phyloP scores from a whole-genome alignment of 2,797 vertebrate species.

The Amblyopsis hoosieri region DNA sequence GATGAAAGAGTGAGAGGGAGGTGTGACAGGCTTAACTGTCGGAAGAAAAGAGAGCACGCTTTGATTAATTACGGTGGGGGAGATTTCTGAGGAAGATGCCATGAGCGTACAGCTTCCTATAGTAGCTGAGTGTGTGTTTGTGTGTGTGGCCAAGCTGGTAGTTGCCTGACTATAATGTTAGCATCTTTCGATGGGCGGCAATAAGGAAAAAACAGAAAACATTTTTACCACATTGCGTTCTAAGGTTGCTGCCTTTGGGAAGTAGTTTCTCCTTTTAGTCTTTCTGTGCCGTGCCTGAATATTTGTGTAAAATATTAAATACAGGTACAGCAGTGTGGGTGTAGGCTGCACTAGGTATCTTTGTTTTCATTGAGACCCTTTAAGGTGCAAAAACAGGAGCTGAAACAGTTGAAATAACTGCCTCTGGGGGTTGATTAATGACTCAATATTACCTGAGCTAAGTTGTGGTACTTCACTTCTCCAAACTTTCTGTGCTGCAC shows the following conservation, averaged over 20 bases:
- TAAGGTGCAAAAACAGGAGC: not conserved
- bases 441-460: slow-evolving; percentile 35
- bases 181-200: too few relatives aligned
- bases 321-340: not conserved
- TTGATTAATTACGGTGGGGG: slow-evolving; percentile 77
- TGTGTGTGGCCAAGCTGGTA: slow-evolving; percentile 6
- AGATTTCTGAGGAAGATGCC: slow-evolving; percentile 64
- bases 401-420: slow-evolving; percentile 24
- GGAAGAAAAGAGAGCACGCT: slow-evolving; percentile 57
- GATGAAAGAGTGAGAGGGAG: slow-evolving; percentile 76
- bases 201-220: too few relatives aligned
- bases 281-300: not conserved
- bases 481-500: slow-evolving; percentile 21
- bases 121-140: slow-evolving; percentile 32
- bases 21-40: slow-evolving; percentile 70
- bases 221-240: too few relatives aligned
- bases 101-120: slow-evolving; percentile 46
- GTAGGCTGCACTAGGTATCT: not conserved
- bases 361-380: slow-evolving; percentile 1
- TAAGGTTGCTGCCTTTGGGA: not conserved
- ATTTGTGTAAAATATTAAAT: not conserved
- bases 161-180: too few relatives aligned
- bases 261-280: not conserved
- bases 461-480: slow-evolving; percentile 13
- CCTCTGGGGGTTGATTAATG: slow-evolving; percentile 42